Percentiles rank a stretch among this genome's conserved stretches.
These are phyloP conservation scores for Sinosuthora webbiana DNA, from an alignment of 2,113 vertebrate species.

Conservation along the genomic window DNA sequence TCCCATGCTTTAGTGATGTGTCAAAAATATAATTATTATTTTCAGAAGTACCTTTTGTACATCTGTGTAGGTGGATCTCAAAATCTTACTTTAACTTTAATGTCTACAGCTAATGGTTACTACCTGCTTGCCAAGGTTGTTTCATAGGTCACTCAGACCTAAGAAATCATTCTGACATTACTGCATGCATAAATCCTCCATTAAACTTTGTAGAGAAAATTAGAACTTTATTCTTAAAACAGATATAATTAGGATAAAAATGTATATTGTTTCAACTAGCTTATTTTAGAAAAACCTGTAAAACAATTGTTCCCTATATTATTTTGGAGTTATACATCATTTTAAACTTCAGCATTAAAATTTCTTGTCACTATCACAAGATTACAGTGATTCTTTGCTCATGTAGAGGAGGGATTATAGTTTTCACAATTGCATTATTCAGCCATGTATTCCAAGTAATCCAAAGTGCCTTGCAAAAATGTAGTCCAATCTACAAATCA, in stretches of 20 bases:
- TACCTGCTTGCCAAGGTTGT: background rate
- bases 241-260: background rate
- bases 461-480: background rate
- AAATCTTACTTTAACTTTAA: background rate
- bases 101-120: background rate
- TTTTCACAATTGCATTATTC: background rate
- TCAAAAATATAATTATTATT: background rate
- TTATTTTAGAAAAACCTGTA: background rate
- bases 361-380: background rate
- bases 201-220: background rate
- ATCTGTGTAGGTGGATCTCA: background rate
- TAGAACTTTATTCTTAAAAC: background rate
- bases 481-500: background rate
- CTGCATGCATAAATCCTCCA: background rate
- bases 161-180: conserved; percentile 8
- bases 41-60: background rate
- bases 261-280: background rate
- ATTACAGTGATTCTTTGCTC: background rate
- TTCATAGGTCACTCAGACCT: background rate
- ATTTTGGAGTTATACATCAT: background rate
- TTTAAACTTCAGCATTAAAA: background rate
- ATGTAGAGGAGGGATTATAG: background rate
- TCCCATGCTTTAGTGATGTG: background rate
- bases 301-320: background rate
- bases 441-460: background rate